Percentiles rank a stretch among this genome's conserved stretches.
Evolutionary conservation across 2,797 vertebrate genomes (phyloP).

Genomic region (Syndactyla subalaris): DNA sequence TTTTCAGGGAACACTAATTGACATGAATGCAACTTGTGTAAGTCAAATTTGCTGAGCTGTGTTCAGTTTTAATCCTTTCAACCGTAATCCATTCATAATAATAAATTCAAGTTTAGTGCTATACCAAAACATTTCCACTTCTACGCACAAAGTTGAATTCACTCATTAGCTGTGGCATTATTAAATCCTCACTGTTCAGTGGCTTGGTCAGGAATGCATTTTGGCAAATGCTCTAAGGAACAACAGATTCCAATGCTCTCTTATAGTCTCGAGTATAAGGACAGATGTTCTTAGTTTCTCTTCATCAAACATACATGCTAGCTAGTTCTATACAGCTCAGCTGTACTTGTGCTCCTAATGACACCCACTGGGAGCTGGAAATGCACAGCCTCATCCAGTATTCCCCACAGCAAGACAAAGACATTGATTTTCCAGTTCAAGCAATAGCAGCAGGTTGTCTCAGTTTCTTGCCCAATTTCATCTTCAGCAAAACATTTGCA

Average conservation of each 20-base stretch:
- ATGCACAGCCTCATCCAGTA: not conserved
- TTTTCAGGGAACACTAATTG: not conserved
- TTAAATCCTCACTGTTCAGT: not conserved
- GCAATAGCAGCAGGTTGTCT: not conserved
- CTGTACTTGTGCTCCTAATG: slow-evolving; percentile 30
- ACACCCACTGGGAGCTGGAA: slow-evolving; percentile 32
- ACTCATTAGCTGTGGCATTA: not conserved
- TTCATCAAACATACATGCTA: not conserved
- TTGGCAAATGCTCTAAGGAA: not conserved
- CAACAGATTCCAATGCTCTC: not conserved
- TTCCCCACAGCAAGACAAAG: slow-evolving; percentile 28
- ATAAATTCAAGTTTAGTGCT: not conserved
- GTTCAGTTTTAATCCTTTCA: not conserved
- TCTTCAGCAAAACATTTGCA: not conserved
- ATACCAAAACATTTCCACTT: not conserved
- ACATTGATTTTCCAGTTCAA: slow-evolving; percentile 20
- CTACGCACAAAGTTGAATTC: not conserved
- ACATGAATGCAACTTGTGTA: not conserved
- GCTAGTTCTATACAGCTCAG: not conserved
- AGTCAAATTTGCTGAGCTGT: not conserved
- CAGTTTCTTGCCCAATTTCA: not conserved
- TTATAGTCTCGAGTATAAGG: not conserved
- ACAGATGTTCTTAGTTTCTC: not conserved
- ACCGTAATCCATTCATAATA: not conserved
- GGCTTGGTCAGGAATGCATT: not conserved